Base-by-base conservation (phyloP, 2,113 vertebrate genomes). In the Xenopus borealis region DNA sequence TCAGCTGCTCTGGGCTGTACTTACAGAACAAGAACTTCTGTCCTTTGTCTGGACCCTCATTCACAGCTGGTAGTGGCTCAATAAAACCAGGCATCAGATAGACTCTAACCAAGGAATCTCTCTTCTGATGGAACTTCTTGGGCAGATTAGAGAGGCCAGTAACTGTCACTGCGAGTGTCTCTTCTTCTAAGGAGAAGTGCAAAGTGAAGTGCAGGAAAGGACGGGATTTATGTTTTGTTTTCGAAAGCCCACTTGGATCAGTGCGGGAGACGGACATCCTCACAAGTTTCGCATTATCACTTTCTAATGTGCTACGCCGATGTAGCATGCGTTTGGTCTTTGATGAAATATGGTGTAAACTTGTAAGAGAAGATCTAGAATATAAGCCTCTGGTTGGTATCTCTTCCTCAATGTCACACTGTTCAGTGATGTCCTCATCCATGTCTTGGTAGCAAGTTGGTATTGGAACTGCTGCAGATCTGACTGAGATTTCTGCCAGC, bases 171-270 rank as follows among this genome's bases (percentile, higher is more conserved):
- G 84, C 83, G 19, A 93, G 84, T 10, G 78, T 84, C 76, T 89
- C 82, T 13, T 85, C 66, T 0, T 80, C 14, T 0, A 79, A 79
- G 0, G 85, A 90, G 81, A 91, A 93, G 72, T 83, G 64, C 73
- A 93, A 52, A 0, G 87, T 75, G 65, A 93, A 94, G 79, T 86
- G 86, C 12, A 94, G 83, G 1, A 55, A 70, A 9, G 90, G 87
- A 3, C 55, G 71, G 0, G 79, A 64, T 70, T 85, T 90, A 45
- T 69, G 16, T 7, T 72, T 0, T 6, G 46, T 12, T 7, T 82
- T 72, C 2, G 88, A 83, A 17, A 80, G 70, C 16, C 83, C 80
- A 46, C 82, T 81, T 6, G 80, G 78, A 52, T 81, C 57, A 79
- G 83, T 20, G 79, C 73, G 0, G 9, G 33, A 80, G 16, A 20